These are phyloP conservation scores for Nibea coibor DNA, from an alignment of 2,113 vertebrate genomes.

Conservation along the genomic window DNA sequence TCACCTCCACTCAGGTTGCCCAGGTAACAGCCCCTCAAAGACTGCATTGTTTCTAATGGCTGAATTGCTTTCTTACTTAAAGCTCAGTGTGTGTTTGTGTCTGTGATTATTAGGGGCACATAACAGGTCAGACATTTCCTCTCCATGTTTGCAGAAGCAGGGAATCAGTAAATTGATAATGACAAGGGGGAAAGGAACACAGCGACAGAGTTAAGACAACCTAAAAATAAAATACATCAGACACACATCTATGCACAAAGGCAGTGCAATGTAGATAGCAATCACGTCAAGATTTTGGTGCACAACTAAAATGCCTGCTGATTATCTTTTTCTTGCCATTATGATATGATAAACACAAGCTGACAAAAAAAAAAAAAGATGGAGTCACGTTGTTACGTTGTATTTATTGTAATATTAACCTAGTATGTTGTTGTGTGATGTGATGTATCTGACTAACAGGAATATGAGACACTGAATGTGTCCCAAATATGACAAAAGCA, in stretches of 20 bases:
- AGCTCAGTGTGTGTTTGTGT: conserved; percentile 49
- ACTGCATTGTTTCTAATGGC: conserved; percentile 81
- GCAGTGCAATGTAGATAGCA: conserved; percentile 24
- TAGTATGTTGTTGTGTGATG: conserved; percentile 18
- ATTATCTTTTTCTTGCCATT: conserved; percentile 14
- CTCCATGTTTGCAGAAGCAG: conserved; percentile 39
- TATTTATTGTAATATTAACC: conserved; percentile 34
- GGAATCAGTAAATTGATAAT: conserved; percentile 59
- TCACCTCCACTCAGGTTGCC: conserved; percentile 84
- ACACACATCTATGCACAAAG: conserved; percentile 54
- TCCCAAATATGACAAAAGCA: conserved; percentile 71
- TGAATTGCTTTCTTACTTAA: conserved; percentile 76
- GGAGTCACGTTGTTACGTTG: conserved; percentile 28
- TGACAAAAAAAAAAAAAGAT: conserved; percentile 31
- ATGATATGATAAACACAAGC: background rate
- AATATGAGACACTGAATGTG: conserved; percentile 47
- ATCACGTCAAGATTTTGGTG: conserved; percentile 43
- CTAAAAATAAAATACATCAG: conserved; percentile 74
- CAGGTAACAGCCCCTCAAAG: conserved; percentile 84
- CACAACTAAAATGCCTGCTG: conserved; percentile 9
- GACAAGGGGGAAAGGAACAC: conserved; percentile 56
- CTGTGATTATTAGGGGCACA: conserved; percentile 47
- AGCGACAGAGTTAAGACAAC: conserved; percentile 49
- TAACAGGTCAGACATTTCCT: conserved; percentile 53
- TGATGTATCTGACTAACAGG: conserved; percentile 44